Base-by-base conservation (phyloP, 2,888 invertebrate species). In the Plemyria rubiginata region DNA sequence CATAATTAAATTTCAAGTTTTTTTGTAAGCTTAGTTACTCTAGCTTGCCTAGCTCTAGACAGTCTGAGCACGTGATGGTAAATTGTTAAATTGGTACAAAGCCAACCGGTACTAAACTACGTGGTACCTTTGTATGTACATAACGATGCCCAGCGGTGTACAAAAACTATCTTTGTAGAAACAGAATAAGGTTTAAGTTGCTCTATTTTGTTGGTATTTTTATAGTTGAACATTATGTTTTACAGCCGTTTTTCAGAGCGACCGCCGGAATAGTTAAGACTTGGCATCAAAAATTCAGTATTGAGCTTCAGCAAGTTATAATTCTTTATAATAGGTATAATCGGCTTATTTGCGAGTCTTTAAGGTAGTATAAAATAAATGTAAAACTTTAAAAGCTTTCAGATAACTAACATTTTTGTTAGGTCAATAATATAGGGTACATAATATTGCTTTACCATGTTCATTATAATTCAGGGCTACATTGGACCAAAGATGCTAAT, bases 21-120 rank as follows among this genome's bases (percentile, higher is more conserved):
- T 29, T 49, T 45, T 58, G 41, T 38, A 38, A 46, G 28, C 53
- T 53, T 48, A 52, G 43, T 60, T 55, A 38, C 54, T 51, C 16
- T 59, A 59, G 60, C 55, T 60, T 41, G 41, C 49, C 60, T 53
- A 53, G 60, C 38, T 43, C 57, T 43, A 48, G 48, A 29, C 28
- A 65, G 60, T 65, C 57, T 36, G 13, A 9, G 53, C 70, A 72
- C 68, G 71, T 70, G 70, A 70, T 66, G 53, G 72, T 75, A 76
- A 81, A 82, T 80, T 78, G 77, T 81, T 82, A 79, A 84, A 80
- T 75, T 73, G 74, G 66, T 70, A 67, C 67, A 60, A 68, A 58
- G 65, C 68, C 70, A 60, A 66, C 62, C 62, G 50, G 73, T 59
- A 70, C 68, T 71, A 70, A 72, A 71, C 58, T 55, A 66, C 65